Percentiles rank a stretch among this genome's conserved stretches.
These are phyloP conservation scores for Sebastes aleutianus DNA, from an alignment of 2,797 vertebrate species.

Conservation along the genomic window DNA sequence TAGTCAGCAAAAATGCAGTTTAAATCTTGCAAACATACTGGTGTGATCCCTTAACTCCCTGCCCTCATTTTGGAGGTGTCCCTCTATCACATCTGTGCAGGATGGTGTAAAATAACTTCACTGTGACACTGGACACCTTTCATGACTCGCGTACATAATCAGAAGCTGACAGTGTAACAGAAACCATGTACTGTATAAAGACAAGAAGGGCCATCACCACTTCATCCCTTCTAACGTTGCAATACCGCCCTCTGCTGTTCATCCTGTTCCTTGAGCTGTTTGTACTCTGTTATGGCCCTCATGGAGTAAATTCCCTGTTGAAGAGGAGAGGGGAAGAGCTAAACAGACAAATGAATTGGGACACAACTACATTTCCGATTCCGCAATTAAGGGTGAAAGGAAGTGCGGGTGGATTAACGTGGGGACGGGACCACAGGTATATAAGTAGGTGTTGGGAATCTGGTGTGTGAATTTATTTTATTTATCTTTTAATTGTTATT, in stretches of 20 bases:
- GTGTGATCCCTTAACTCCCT: background rate
- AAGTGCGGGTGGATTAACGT: background rate
- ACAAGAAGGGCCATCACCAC: background rate
- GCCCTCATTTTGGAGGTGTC: background rate
- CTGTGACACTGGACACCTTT: slow-evolving; percentile 31
- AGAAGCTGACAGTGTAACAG: slow-evolving; percentile 21
- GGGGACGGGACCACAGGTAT: no score
- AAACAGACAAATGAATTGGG: background rate
- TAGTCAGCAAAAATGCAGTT: background rate
- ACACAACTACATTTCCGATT: background rate
- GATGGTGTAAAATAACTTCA: background rate
- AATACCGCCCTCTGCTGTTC: slow-evolving; percentile 45
- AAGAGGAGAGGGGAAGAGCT: background rate
- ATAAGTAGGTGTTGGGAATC: no score
- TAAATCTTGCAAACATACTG: background rate
- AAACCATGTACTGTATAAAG: slow-evolving; percentile 3
- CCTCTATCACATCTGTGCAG: background rate
- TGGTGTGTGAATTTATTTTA: no score
- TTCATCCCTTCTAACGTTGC: background rate
- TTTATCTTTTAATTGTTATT: no score
- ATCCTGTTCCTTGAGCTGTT: accelerated
- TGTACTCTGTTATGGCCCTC: background rate
- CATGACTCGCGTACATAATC: background rate
- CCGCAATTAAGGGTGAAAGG: background rate
- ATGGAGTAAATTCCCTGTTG: no score